Percentiles rank a stretch among this genome's conserved stretches.
phyloP scores from a whole-genome alignment of 2,113 vertebrate species.

The Poeciliopsis turrubarensis region DNA sequence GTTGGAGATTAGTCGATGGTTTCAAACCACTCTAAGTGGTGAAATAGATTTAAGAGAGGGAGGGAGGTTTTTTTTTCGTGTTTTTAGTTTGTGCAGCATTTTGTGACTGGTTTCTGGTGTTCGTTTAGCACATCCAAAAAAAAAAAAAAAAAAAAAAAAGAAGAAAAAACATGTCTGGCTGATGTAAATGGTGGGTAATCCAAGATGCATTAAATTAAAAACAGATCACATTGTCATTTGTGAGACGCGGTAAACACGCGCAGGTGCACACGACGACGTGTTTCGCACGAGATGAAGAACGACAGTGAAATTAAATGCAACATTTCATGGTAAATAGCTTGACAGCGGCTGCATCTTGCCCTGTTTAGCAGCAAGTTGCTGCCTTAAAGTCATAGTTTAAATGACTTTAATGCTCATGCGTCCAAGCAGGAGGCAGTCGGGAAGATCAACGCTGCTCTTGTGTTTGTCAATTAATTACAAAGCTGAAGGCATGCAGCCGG shows the following conservation, averaged over 20 bases:
- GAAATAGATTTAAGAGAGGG: slow-evolving; percentile 35
- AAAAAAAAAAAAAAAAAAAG: too few relatives aligned
- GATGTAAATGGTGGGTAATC: slow-evolving; percentile 16
- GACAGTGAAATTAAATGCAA: slow-evolving; percentile 20
- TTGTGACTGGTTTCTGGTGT: slow-evolving; percentile 19
- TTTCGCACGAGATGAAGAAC: slow-evolving; percentile 23
- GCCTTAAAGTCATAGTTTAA: not conserved
- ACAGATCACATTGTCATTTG: slow-evolving; percentile 8
- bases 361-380: slow-evolving; percentile 13
- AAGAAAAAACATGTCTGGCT: not conserved
- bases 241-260: slow-evolving; percentile 6
- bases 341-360: slow-evolving; percentile 28
- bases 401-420: not conserved
- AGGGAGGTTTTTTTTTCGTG: not conserved
- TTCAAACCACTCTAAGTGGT: slow-evolving; percentile 7
- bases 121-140: slow-evolving; percentile 1
- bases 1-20: not conserved
- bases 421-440: not conserved
- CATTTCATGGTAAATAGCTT: slow-evolving; percentile 42
- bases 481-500: not conserved
- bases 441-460: not conserved
- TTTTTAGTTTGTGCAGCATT: slow-evolving; percentile 19
- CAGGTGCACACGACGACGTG: slow-evolving; percentile 28
- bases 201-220: slow-evolving; percentile 25
- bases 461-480: slow-evolving; percentile 8